Evolutionary conservation across 2,113 vertebrate genomes (phyloP).

Genomic region (Austrofundulus limnaeus): DNA sequence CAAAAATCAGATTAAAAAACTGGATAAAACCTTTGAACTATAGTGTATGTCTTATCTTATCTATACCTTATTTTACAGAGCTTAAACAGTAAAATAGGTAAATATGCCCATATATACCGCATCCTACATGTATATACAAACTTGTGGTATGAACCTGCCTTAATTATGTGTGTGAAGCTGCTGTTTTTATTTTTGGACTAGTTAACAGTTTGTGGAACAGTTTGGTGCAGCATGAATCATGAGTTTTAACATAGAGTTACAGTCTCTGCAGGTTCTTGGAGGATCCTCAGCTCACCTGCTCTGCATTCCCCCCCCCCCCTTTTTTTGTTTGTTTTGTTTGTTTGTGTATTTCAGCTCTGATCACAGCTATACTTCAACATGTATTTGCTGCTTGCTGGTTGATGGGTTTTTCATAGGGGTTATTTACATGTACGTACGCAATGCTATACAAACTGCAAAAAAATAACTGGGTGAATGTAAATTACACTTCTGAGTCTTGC

Average conservation of each 20-base stretch:
- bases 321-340: not conserved
- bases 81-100: too few relatives aligned
- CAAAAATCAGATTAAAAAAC: too few relatives aligned
- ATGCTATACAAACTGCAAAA: conserved; percentile 1
- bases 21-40: too few relatives aligned
- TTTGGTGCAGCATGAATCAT: not conserved
- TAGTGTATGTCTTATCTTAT: too few relatives aligned
- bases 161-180: too few relatives aligned
- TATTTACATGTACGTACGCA: not conserved
- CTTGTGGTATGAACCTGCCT: too few relatives aligned
- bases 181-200: too few relatives aligned
- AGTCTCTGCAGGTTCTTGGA: not conserved
- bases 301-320: too few relatives aligned
- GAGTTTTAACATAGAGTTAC: not conserved
- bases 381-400: not conserved
- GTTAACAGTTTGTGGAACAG: too few relatives aligned
- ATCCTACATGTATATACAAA: too few relatives aligned
- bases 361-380: not conserved
- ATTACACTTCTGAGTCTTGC: not conserved
- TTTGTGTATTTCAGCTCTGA: not conserved
- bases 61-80: too few relatives aligned
- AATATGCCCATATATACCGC: too few relatives aligned
- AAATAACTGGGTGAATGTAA: not conserved
- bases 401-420: not conserved
- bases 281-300: conserved; percentile 4